Conservation (phyloP, 2,113 vertebrate genomes). For the Fukomys damarensis region DNA sequence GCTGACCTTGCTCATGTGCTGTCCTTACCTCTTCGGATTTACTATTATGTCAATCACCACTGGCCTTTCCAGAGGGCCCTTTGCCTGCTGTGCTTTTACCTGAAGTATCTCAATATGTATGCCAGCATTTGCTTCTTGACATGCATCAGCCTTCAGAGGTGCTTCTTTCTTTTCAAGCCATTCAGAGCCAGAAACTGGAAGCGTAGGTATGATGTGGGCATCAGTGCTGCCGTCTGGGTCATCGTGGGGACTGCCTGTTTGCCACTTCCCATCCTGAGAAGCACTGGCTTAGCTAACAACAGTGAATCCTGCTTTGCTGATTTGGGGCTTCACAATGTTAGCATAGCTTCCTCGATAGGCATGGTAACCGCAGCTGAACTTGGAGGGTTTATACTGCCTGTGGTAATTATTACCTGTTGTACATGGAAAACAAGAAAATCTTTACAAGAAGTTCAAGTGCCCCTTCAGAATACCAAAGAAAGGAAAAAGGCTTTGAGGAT, state of each 20-base stretch:
- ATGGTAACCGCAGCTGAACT: constrained; percentile 90
- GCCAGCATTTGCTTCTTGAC: constrained; percentile 94
- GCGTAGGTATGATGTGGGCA: constrained; percentile 90
- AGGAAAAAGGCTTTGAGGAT: constrained; percentile 90
- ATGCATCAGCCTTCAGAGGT: constrained; percentile 95
- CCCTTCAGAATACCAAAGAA: constrained; percentile 77
- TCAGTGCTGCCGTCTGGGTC: constrained; percentile 90
- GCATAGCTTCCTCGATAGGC: constrained; percentile 65
- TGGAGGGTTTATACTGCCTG: constrained; percentile 90
- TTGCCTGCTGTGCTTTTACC: constrained; percentile 95
- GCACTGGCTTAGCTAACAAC: constrained; percentile 62
- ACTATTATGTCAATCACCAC: constrained; percentile 90
- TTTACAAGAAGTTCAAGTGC: constrained; percentile 76
- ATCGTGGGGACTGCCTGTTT: constrained; percentile 88
- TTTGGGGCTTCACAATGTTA: constrained; percentile 86
- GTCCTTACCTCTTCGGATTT: constrained; percentile 92
- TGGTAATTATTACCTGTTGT: constrained; percentile 89
- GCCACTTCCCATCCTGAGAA: constrained; percentile 93
- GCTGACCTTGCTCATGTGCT: constrained; percentile 94
- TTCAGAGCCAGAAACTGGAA: constrained; percentile 93
- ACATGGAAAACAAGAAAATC: constrained; percentile 88
- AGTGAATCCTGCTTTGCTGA: constrained; percentile 90
- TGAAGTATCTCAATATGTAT: constrained; percentile 98
- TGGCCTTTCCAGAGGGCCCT: constrained; percentile 91
- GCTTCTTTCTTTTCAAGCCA: constrained; percentile 90